Conservation (phyloP, 2,113 vertebrate species). For the Argyrosomus japonicus region DNA sequence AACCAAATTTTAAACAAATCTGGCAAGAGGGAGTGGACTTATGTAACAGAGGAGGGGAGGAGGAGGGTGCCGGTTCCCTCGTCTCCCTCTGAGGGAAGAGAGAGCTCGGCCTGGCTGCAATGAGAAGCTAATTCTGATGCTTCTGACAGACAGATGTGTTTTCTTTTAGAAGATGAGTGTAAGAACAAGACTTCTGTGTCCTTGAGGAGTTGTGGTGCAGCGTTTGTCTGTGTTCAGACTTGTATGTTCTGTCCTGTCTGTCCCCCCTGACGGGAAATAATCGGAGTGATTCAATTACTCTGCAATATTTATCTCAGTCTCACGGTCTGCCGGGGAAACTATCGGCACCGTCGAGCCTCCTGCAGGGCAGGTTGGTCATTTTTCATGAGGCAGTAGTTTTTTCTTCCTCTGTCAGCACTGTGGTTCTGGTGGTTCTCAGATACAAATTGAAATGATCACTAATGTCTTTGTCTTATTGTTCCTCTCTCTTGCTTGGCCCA, state of each 20-base stretch:
- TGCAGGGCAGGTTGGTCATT: constrained; percentile 24
- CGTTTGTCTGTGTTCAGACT: constrained; percentile 16
- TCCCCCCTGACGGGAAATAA: constrained; percentile 71
- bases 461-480: constrained; percentile 8
- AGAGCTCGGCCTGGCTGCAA: constrained; percentile 20
- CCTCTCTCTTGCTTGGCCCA: constrained; percentile 14
- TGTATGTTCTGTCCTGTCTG: constrained; percentile 41
- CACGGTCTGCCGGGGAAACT: constrained; percentile 39
- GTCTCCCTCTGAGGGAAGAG: constrained; percentile 46
- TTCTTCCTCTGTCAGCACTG: neutral
- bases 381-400: neutral
- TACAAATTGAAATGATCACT: neutral
- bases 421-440: neutral
- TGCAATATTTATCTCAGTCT: constrained; percentile 73
- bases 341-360: constrained; percentile 27
- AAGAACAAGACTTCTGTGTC: constrained; percentile 19
- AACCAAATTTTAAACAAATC: constrained; percentile 84
- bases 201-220: constrained; percentile 47
- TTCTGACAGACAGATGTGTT: constrained; percentile 47
- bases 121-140: constrained; percentile 24
- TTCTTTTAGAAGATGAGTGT: constrained; percentile 35
- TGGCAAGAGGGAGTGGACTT: constrained; percentile 73
- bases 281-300: constrained; percentile 77
- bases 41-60: constrained; percentile 72
- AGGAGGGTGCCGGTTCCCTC: constrained; percentile 40